These are phyloP conservation scores for Tursiops truncatus DNA, from an alignment of 2,113 vertebrate species.

Conservation along the genomic window DNA sequence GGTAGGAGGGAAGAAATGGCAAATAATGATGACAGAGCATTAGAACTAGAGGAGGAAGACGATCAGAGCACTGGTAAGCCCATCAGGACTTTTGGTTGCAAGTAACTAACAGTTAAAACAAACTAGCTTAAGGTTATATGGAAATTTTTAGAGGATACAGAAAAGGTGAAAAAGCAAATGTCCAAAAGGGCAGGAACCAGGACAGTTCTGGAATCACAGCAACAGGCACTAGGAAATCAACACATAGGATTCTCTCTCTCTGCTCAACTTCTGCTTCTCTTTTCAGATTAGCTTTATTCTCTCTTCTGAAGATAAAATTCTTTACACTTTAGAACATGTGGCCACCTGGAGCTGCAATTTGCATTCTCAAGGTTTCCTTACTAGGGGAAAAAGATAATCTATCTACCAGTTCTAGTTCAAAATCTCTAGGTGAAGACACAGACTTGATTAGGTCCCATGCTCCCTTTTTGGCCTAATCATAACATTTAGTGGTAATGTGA, in stretches of 20 bases:
- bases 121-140: not conserved
- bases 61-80: not conserved
- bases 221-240: not conserved
- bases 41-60: not conserved
- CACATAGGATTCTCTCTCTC: not conserved
- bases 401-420: not conserved
- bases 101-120: not conserved
- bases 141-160: not conserved
- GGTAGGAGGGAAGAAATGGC: not conserved
- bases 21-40: not conserved
- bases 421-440: not conserved
- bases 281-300: conserved; percentile 3
- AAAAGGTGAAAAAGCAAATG: not conserved
- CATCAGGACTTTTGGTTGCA: not conserved
- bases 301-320: not conserved
- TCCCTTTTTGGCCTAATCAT: not conserved
- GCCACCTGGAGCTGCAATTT: not conserved
- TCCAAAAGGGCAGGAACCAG: not conserved
- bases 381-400: not conserved
- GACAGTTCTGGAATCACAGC: not conserved
- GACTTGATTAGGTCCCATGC: not conserved
- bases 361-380: not conserved
- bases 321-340: not conserved
- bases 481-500: not conserved
- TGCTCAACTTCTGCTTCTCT: not conserved